A percentile compares a stretch with the other conserved stretches of the same genome.
Conservation (phyloP, 2,888 invertebrate genomes). For the Microchrysa polita region DNA sequence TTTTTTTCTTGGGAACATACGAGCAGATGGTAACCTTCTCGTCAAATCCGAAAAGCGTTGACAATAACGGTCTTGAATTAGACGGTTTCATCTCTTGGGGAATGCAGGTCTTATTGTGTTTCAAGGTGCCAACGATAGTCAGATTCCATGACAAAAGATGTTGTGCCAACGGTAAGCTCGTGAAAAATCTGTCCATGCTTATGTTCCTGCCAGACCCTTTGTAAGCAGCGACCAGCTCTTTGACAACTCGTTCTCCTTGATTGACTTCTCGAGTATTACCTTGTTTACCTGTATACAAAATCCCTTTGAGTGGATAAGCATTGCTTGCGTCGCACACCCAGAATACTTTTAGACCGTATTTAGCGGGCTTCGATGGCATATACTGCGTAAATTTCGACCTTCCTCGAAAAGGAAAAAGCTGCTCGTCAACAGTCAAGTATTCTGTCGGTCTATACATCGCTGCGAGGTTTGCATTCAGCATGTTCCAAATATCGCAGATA, state of each 20-base stretch:
- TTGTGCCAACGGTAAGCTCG: constrained; percentile 6
- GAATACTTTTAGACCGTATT: constrained; percentile 56
- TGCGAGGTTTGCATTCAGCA: too few relatives aligned
- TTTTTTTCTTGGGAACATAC: too few relatives aligned
- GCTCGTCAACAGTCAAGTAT: constrained; percentile 53
- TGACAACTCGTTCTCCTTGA: constrained; percentile 54
- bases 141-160: background rate
- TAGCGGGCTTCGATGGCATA: constrained; percentile 53
- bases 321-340: constrained; percentile 54
- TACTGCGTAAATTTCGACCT: constrained; percentile 53
- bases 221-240: constrained; percentile 48
- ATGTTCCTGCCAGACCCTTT: background rate
- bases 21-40: background rate
- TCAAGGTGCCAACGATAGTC: background rate
- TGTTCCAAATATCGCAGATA: too few relatives aligned
- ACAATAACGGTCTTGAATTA: background rate
- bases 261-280: constrained; percentile 51
- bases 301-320: constrained; percentile 52
- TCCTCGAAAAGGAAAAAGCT: constrained; percentile 53
- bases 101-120: background rate
- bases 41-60: background rate
- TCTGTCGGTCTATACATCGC: background rate
- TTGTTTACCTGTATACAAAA: constrained; percentile 54
- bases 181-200: constrained; percentile 23
- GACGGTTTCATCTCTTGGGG: too few relatives aligned